These are phyloP conservation scores for Troilus luridus DNA, from an alignment of 2,888 invertebrate genomes.

Conservation along the genomic window DNA sequence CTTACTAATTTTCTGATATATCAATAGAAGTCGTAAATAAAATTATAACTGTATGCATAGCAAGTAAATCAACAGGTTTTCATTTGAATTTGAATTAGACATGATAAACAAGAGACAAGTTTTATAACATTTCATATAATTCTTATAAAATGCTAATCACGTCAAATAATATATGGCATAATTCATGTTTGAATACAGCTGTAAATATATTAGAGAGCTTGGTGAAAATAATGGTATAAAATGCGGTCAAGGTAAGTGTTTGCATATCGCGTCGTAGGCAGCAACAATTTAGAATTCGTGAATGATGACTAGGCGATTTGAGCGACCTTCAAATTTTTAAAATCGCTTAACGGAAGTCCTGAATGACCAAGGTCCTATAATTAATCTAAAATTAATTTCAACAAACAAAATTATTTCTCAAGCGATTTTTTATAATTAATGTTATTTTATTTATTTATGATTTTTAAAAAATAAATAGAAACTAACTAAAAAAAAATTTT, in stretches of 20 bases:
- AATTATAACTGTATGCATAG: too few relatives aligned
- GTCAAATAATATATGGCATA: not conserved
- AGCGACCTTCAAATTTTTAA: not conserved
- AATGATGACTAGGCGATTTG: not conserved
- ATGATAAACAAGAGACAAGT: too few relatives aligned
- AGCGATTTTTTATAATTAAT: too few relatives aligned
- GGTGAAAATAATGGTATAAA: not conserved
- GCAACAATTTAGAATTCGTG: not conserved
- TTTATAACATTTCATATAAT: not conserved
- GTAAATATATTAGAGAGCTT: not conserved
- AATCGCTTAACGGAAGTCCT: not conserved
- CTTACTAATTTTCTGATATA: too few relatives aligned
- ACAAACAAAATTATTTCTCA: too few relatives aligned
- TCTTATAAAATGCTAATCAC: not conserved
- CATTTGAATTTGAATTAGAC: too few relatives aligned
- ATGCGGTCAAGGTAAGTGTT: slow-evolving; percentile 4
- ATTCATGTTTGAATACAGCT: not conserved
- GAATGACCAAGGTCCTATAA: not conserved
- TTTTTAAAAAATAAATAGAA: too few relatives aligned
- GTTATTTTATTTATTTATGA: too few relatives aligned
- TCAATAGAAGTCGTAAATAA: too few relatives aligned
- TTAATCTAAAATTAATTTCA: not conserved
- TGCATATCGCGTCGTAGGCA: not conserved
- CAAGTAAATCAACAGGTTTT: too few relatives aligned
- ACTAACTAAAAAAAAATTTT: too few relatives aligned